These are phyloP conservation scores for Naja naja DNA, from an alignment of 2,113 vertebrate genomes.

Conservation along the genomic window DNA sequence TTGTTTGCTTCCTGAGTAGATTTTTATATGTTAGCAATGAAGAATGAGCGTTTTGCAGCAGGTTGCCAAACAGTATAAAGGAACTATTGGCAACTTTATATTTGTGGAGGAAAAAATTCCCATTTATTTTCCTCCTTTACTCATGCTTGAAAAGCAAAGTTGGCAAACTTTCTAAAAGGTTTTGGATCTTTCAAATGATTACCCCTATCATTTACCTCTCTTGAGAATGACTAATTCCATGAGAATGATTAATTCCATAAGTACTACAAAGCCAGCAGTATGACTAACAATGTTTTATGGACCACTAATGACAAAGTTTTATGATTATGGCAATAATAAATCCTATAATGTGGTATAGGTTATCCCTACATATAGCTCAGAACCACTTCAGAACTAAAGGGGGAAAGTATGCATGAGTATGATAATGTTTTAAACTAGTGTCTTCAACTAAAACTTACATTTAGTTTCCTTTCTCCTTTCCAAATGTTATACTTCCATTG, in stretches of 20 bases:
- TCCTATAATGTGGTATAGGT: neutral
- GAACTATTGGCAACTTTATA: neutral
- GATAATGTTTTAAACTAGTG: neutral
- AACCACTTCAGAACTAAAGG: neutral
- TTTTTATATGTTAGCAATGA: conserved; percentile 32
- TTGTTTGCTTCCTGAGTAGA: conserved; percentile 13
- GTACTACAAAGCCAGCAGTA: neutral
- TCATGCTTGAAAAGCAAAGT: conserved; percentile 15
- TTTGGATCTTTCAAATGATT: neutral
- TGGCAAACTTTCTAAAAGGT: conserved; percentile 14
- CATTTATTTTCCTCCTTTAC: conserved; percentile 7
- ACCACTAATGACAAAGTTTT: neutral
- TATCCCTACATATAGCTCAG: neutral
- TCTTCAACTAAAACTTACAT: neutral
- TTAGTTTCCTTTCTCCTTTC: neutral
- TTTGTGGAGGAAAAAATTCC: conserved; percentile 4
- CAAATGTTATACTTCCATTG: neutral
- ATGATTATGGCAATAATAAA: neutral
- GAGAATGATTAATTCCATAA: neutral
- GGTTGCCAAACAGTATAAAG: conserved; percentile 7
- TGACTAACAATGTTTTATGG: neutral
- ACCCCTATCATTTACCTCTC: neutral
- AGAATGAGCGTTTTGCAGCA: conserved; percentile 29
- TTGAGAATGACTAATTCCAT: neutral
- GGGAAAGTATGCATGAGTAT: neutral